These are phyloP conservation scores for Sinelater perroti DNA, from an alignment of 2,888 invertebrate genomes.

Conservation along the genomic window DNA sequence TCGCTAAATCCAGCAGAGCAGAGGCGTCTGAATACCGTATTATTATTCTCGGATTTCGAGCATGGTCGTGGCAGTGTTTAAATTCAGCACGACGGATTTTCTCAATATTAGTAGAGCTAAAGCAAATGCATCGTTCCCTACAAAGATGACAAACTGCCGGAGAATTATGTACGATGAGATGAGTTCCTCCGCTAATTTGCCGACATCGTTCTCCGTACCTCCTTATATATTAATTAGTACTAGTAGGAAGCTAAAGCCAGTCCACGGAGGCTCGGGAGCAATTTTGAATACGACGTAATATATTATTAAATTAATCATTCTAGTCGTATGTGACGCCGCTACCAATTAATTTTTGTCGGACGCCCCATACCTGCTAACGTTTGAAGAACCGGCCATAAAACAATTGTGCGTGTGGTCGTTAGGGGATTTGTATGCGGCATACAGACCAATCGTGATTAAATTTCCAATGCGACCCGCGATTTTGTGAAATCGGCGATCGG, in stretches of 20 bases:
- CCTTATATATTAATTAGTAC: constrained; percentile 28
- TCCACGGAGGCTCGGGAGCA: constrained; percentile 19
- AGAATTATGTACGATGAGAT: constrained; percentile 19
- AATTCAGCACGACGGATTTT: constrained; percentile 9
- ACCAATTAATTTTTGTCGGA: constrained; percentile 24
- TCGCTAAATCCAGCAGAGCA: too few relatives aligned
- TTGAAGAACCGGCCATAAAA: constrained; percentile 3
- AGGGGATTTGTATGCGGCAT: constrained; percentile 7
- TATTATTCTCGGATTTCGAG: too few relatives aligned
- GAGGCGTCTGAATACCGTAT: too few relatives aligned
- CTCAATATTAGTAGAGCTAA: background rate
- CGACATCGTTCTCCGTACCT: constrained; percentile 19
- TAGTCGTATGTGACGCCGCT: constrained; percentile 21
- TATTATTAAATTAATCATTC: constrained; percentile 28
- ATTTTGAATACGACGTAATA: constrained; percentile 29
- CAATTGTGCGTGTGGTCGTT: constrained; percentile 9
- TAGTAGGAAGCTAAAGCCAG: constrained; percentile 24
- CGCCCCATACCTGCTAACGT: background rate
- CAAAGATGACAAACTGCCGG: constrained; percentile 16
- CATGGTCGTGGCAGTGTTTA: too few relatives aligned
- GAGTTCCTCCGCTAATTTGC: constrained; percentile 19
- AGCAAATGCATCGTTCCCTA: constrained; percentile 9
- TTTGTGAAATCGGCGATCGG: constrained; percentile 3
- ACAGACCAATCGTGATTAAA: constrained; percentile 9
- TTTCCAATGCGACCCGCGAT: constrained; percentile 1